A percentile compares a stretch with the other conserved stretches of the same genome.
These are phyloP conservation scores for Dorcus parallelipipedus DNA, from an alignment of 2,888 invertebrate genomes.

Conservation along the genomic window DNA sequence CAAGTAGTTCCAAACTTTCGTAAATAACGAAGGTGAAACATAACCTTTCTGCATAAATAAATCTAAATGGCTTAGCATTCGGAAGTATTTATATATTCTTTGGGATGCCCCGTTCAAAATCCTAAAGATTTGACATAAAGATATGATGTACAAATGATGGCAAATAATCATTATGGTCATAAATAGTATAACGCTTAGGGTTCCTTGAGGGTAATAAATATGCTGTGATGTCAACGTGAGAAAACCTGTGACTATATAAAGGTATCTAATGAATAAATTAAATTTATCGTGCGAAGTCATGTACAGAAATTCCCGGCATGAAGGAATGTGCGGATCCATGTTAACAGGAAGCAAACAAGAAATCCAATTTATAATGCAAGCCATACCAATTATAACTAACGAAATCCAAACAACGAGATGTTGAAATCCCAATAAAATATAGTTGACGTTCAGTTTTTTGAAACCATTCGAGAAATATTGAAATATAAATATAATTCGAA, in stretches of 20 bases:
- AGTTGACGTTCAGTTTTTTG: conserved; percentile 7
- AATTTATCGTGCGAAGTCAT: conserved; percentile 15
- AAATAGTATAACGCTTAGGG: conserved; percentile 6
- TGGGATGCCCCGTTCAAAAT: conserved; percentile 4
- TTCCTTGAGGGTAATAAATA: conserved; percentile 4
- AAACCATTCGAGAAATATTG: conserved; percentile 10
- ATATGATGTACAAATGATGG: conserved; percentile 8
- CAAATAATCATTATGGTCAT: conserved; percentile 5
- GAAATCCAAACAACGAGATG: conserved; percentile 10
- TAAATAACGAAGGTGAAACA: conserved; percentile 9
- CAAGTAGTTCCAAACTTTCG: conserved; percentile 7
- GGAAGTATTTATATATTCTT: neutral
- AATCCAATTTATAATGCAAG: neutral
- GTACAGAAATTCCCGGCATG: neutral
- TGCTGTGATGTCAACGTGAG: conserved; percentile 14
- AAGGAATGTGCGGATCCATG: conserved; percentile 7
- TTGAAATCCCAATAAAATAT: conserved; percentile 5
- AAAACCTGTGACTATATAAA: conserved; percentile 12
- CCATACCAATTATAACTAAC: conserved; percentile 3
- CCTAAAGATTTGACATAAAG: conserved; percentile 10
- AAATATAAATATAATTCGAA: conserved; percentile 13
- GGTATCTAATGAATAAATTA: conserved; percentile 10
- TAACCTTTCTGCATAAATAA: conserved; percentile 14
- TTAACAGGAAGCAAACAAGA: conserved; percentile 2
- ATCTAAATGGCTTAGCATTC: conserved; percentile 6